phyloP scores from a whole-genome alignment of 2,797 vertebrate species.

The Dipus sagitta region DNA sequence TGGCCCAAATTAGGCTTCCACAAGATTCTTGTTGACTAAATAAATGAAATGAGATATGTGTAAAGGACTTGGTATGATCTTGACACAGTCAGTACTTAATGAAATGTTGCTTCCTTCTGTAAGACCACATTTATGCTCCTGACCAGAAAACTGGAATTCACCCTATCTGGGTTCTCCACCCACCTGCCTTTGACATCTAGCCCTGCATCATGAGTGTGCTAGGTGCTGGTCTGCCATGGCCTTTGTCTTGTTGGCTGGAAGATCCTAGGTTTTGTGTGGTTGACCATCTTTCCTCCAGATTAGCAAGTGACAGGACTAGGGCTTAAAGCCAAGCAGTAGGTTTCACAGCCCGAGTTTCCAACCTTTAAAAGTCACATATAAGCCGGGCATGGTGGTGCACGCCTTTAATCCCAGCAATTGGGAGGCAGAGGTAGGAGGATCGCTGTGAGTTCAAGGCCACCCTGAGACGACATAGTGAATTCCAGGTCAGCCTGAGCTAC shows the following conservation, averaged over 20 bases:
- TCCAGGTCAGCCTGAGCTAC: too few relatives aligned
- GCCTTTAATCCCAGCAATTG: too few relatives aligned
- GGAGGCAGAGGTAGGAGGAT: too few relatives aligned
- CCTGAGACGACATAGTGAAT: too few relatives aligned
- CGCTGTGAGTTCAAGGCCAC: too few relatives aligned
- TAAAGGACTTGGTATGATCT: background rate
- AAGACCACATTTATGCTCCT: background rate
- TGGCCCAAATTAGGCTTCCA: background rate
- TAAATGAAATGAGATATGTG: background rate
- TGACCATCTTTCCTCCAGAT: background rate
- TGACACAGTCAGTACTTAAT: background rate
- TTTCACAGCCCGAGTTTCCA: too few relatives aligned
- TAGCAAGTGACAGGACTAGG: background rate
- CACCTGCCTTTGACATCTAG: background rate
- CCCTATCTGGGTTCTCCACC: too few relatives aligned
- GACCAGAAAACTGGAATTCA: background rate
- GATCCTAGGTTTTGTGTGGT: background rate
- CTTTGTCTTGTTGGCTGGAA: background rate
- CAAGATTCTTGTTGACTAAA: slow-evolving; percentile 28
- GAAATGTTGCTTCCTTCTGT: background rate
- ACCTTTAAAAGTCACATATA: too few relatives aligned
- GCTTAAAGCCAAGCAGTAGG: slow-evolving; percentile 2
- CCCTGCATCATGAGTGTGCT: background rate
- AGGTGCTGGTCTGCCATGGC: background rate
- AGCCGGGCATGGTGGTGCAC: too few relatives aligned